Conservation (phyloP, 2,888 invertebrate species). For the Drosophila melanosoma region DNA sequence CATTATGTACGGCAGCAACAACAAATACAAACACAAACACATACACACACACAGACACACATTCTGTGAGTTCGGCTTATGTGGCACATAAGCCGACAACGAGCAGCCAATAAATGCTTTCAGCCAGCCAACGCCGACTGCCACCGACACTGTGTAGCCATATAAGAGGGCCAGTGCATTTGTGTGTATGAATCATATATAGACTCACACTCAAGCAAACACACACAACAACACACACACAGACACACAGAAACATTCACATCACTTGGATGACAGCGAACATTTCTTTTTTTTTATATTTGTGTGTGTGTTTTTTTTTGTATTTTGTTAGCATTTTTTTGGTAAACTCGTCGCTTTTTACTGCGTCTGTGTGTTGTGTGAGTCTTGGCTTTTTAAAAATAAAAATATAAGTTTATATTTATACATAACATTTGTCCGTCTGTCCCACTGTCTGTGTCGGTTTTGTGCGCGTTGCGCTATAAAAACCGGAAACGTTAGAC, state of each 20-base stretch:
- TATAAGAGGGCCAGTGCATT: constrained; percentile 74
- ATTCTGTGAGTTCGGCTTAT: constrained; percentile 75
- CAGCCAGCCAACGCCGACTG: constrained; percentile 69
- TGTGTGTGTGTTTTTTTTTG: constrained; percentile 11
- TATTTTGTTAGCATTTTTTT: constrained; percentile 39
- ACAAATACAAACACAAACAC: neutral
- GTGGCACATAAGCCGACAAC: constrained; percentile 80
- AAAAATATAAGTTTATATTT: constrained; percentile 81
- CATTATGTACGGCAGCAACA: constrained; percentile 61
- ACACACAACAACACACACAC: constrained; percentile 25
- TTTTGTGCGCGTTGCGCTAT: constrained; percentile 53
- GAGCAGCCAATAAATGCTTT: constrained; percentile 80
- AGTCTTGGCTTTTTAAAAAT: constrained; percentile 68
- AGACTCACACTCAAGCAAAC: constrained; percentile 27
- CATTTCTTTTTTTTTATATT: constrained; percentile 23
- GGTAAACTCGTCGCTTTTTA: constrained; percentile 56
- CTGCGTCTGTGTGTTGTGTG: constrained; percentile 39
- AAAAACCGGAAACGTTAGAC: constrained; percentile 78
- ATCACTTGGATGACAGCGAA: constrained; percentile 61
- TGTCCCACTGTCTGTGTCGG: constrained; percentile 36
- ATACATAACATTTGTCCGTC: constrained; percentile 78
- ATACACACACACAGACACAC: constrained; percentile 28
- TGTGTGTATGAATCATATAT: constrained; percentile 68
- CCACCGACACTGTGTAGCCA: constrained; percentile 57
- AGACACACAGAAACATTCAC: constrained; percentile 22